These are phyloP conservation scores for Psilopsiagon aymara DNA, from an alignment of 2,113 vertebrate species.

Conservation along the genomic window DNA sequence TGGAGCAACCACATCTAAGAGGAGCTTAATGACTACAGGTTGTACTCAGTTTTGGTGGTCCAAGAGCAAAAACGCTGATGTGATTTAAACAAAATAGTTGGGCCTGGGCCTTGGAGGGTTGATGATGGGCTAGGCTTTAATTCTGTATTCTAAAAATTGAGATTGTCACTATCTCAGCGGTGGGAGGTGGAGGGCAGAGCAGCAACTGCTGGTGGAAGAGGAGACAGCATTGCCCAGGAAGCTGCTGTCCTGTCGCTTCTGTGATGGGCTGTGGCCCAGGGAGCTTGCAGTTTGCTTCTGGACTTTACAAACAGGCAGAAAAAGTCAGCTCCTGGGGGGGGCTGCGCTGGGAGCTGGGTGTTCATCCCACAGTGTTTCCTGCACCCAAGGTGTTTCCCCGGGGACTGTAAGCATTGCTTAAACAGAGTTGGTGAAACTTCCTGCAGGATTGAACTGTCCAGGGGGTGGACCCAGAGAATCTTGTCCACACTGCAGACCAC, in stretches of 20 bases:
- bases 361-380: neutral
- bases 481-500: neutral
- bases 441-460: fast-evolving
- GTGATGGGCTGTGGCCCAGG: neutral
- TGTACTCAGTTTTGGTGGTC: neutral
- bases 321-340: neutral
- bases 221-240: neutral
- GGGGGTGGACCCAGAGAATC: fast-evolving
- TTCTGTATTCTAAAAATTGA: neutral
- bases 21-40: neutral
- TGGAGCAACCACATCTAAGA: neutral
- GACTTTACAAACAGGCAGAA: neutral
- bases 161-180: neutral
- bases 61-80: neutral
- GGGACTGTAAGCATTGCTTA: neutral
- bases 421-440: fast-evolving
- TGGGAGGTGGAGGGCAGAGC: neutral
- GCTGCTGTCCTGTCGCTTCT: neutral
- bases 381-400: fast-evolving
- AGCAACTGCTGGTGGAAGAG: neutral
- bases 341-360: too few relatives aligned
- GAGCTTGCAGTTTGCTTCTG: neutral
- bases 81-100: neutral
- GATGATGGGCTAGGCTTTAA: neutral
- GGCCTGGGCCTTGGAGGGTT: neutral